Percentiles rank a stretch among this genome's conserved stretches.
Conservation (phyloP, 1,140 invertebrate genomes). For the Musca vetustissima region DNA sequence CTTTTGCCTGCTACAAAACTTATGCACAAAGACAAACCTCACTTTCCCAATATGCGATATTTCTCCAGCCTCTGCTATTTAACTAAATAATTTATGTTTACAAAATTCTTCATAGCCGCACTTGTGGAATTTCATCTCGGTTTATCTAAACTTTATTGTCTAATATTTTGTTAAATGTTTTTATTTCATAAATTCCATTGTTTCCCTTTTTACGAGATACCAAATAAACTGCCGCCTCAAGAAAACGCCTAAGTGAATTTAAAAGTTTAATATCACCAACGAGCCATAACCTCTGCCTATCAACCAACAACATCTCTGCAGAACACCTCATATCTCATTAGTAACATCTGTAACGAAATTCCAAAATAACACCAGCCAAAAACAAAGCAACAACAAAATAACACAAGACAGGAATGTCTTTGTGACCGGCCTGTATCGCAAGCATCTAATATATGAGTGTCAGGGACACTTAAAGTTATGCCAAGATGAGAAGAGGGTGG, state of each 20-base stretch:
- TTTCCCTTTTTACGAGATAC: too few species aligned
- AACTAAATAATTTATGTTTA: too few species aligned
- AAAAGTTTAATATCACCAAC: conserved; percentile 1
- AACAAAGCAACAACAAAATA: background rate
- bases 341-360: conserved; percentile 1
- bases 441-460: background rate
- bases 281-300: background rate
- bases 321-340: background rate
- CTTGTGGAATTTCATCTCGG: too few species aligned
- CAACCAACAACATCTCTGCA: background rate
- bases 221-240: background rate
- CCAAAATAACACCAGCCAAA: background rate
- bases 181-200: too few species aligned
- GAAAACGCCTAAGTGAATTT: conserved; percentile 2
- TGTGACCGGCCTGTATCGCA: background rate
- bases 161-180: too few species aligned
- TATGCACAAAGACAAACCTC: too few species aligned
- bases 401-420: background rate
- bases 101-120: too few species aligned
- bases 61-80: too few species aligned
- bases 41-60: too few species aligned
- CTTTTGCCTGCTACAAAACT: too few species aligned
- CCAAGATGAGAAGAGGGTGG: background rate
- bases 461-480: too few species aligned
- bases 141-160: too few species aligned